phyloP scores from a whole-genome alignment of 2,113 vertebrate genomes.

The Oceanodroma tethys region DNA sequence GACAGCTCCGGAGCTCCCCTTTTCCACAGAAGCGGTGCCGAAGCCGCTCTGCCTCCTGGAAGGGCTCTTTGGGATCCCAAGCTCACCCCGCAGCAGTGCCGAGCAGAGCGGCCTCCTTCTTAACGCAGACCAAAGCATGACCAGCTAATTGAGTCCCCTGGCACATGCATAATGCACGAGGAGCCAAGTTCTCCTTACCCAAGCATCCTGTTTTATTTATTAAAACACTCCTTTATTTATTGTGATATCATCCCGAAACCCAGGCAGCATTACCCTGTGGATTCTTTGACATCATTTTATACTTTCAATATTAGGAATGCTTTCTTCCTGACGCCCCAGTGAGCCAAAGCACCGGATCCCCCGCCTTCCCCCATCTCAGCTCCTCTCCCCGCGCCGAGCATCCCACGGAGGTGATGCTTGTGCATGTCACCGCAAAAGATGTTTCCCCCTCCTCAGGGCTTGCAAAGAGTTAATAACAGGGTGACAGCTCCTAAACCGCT shows the following conservation, averaged over 20 bases:
- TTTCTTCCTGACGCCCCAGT: accelerated
- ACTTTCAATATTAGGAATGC: not conserved
- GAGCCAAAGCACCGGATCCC: accelerated
- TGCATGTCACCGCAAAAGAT: accelerated
- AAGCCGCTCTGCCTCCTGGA: not conserved
- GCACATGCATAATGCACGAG: slow-evolving; percentile 46
- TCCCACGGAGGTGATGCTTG: not conserved
- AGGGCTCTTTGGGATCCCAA: not conserved
- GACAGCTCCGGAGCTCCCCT: accelerated
- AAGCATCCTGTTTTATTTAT: slow-evolving; percentile 33
- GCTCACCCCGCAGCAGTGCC: not conserved
- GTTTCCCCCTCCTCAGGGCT: not conserved
- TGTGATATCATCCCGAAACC: not conserved
- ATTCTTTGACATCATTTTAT: not conserved
- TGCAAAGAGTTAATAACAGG: not conserved
- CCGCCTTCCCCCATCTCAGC: not conserved
- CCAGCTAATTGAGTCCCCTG: slow-evolving; percentile 52
- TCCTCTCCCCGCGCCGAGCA: accelerated
- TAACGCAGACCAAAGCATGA: not conserved
- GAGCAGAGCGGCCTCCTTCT: not conserved
- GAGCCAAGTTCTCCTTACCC: not conserved
- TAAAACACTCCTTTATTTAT: not conserved
- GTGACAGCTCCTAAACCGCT: not conserved
- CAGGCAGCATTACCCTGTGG: not conserved
- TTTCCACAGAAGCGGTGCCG: accelerated